Percentiles rank a stretch among this genome's conserved stretches.
Conservation (phyloP, 2,888 invertebrate species). For the Pristionchus mayeri region DNA sequence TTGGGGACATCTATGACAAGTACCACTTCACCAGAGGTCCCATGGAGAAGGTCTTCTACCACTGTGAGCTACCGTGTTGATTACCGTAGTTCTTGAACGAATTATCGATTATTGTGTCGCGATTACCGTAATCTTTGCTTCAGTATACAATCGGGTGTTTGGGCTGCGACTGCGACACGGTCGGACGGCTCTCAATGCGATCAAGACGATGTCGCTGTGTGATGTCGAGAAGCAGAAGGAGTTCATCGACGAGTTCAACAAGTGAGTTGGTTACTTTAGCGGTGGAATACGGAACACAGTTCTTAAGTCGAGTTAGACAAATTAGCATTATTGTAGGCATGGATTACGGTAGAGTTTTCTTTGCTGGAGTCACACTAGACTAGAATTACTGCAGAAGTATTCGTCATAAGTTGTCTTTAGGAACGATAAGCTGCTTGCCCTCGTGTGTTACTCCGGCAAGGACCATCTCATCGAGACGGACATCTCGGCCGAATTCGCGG, state of each 20-base stretch:
- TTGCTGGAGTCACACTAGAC: no score
- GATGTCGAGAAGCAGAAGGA: slow-evolving; percentile 52
- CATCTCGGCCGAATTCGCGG: slow-evolving; percentile 43
- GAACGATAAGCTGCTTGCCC: background rate
- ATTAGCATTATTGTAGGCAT: no score
- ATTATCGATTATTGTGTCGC: no score
- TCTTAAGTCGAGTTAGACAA: no score
- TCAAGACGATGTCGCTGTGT: slow-evolving; percentile 51
- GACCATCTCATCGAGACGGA: slow-evolving; percentile 52
- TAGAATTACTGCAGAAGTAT: no score
- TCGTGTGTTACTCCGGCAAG: slow-evolving; percentile 50
- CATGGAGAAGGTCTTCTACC: background rate
- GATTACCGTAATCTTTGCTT: background rate
- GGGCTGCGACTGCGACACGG: slow-evolving; percentile 37
- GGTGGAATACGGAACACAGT: background rate
- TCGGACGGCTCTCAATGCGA: slow-evolving; percentile 52
- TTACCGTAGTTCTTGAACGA: no score
- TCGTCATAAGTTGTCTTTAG: background rate
- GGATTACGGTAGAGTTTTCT: no score
- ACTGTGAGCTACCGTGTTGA: background rate
- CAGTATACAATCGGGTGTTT: slow-evolving; percentile 46
- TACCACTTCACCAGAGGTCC: background rate
- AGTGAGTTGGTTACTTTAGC: background rate
- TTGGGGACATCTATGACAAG: slow-evolving; percentile 1
- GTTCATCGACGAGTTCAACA: slow-evolving; percentile 53